Base-by-base conservation (phyloP, 2,113 vertebrate species). In the Psilopsiagon aymara region DNA sequence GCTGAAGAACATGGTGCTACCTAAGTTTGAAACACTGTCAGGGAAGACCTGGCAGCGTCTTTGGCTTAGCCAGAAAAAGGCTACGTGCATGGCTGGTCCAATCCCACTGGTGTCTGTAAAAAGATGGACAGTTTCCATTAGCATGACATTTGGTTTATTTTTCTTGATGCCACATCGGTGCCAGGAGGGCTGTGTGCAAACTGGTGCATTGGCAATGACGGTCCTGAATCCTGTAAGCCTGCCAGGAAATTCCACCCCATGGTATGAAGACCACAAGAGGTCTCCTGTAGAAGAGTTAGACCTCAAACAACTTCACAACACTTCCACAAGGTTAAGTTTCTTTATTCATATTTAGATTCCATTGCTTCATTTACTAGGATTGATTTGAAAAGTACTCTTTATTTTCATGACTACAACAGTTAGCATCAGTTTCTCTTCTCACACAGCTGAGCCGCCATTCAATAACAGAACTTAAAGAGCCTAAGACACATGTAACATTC, bases 311-410 rank as follows among this genome's bases (percentile, higher is more conserved):
- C 23, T 87, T 88, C 57, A 84, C 37, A 73, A 59, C 24, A 88
- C 14, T 64, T 75, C 24, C 14, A 51, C 43, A 43, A 29, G n/a
- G 20, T 90, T 95, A 86, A 15, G 8, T 69, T 39, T 77, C 70
- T 94, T 97, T 97, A 97, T 97, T 98, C 60, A 37, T 73, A 85
- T 82, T 88, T 87, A 59, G 75, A 87, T 96, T 93, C 63, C 43
- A 76, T 79, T 28, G 13, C 44, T 68, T 93, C 64, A 97, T 59
- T 77, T 25, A 37, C 44, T 47, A 94, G 16, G 76, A 88, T 1
- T 85, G 35, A 77, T 83, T 84, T 92, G 59, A 86, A 96, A 98
- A 96, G 78, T 80, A 90, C 68, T 47, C 57, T 93, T 90, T 87
- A 20, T 96, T 94, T 87, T 80, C 70, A 90, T 84, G 69, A 95